phyloP scores from a whole-genome alignment of 2,113 vertebrate species.

The Cebidichthys violaceus region DNA sequence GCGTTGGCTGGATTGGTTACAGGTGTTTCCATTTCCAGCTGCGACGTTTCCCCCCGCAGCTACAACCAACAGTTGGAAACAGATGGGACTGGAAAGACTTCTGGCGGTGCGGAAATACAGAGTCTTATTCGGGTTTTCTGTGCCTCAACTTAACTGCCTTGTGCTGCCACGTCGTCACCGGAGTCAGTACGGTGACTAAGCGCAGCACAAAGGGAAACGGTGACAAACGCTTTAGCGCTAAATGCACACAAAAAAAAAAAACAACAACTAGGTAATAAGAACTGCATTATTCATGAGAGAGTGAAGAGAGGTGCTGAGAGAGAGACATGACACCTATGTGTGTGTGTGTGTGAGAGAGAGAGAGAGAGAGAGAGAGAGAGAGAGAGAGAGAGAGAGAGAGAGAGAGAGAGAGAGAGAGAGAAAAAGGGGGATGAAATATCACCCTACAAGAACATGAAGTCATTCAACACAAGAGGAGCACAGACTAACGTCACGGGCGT shows the following conservation, averaged over 20 bases:
- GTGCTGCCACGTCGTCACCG: slow-evolving; percentile 17
- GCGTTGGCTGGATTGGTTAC: background rate
- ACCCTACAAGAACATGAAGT: slow-evolving; percentile 70
- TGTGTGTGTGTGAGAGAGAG: background rate
- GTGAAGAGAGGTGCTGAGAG: slow-evolving; percentile 37
- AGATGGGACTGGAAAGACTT: slow-evolving; percentile 2
- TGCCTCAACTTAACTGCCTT: background rate
- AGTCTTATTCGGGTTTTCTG: background rate
- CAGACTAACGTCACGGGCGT: slow-evolving; percentile 33
- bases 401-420: background rate
- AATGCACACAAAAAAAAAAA: background rate
- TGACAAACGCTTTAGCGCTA: slow-evolving; percentile 43
- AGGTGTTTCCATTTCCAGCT: background rate
- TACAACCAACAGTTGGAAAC: slow-evolving; percentile 9
- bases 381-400: too few relatives aligned
- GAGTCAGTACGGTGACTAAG: slow-evolving; percentile 18
- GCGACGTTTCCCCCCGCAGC: background rate
- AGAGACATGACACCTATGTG: slow-evolving; percentile 62
- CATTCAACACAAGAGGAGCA: slow-evolving; percentile 56
- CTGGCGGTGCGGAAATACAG: background rate
- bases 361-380: slow-evolving; percentile 37
- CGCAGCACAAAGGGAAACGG: background rate
- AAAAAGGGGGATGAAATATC: slow-evolving; percentile 75
- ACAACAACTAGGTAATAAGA: slow-evolving; percentile 51
- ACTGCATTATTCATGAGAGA: slow-evolving; percentile 58